A percentile compares a stretch with the other conserved stretches of the same genome.
Evolutionary conservation across 2,888 invertebrate species (phyloP).

Genomic region (Sarcophaga variegata): DNA sequence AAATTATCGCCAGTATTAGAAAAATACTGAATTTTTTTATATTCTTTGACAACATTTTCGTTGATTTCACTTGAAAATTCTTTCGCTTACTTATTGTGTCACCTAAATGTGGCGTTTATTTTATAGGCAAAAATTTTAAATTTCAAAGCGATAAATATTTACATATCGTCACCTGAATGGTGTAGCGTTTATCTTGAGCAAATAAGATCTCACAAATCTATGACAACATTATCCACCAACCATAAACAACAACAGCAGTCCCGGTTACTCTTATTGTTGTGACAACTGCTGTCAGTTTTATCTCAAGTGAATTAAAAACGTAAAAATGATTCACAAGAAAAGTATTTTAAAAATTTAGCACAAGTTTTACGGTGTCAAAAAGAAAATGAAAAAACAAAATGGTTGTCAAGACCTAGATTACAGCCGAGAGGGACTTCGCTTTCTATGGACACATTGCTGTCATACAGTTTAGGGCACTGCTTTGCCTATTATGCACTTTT

Average conservation of each 20-base stretch:
- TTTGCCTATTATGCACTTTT: too few relatives aligned
- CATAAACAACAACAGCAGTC: slow-evolving; percentile 21
- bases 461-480: too few relatives aligned
- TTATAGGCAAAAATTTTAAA: slow-evolving; percentile 49
- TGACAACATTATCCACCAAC: slow-evolving; percentile 45
- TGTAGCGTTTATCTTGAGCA: slow-evolving; percentile 55
- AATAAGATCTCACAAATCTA: slow-evolving; percentile 45
- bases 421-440: too few relatives aligned
- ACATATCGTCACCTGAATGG: slow-evolving; percentile 48
- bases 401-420: too few relatives aligned
- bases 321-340: too few relatives aligned
- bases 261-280: background rate
- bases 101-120: background rate
- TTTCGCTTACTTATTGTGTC: slow-evolving; percentile 33
- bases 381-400: too few relatives aligned
- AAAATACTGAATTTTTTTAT: slow-evolving; percentile 19
- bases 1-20: slow-evolving; percentile 39
- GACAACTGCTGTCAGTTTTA: slow-evolving; percentile 15
- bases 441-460: too few relatives aligned
- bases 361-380: too few relatives aligned
- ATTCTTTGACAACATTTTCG: slow-evolving; percentile 22
- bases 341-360: too few relatives aligned
- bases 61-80: slow-evolving; percentile 41
- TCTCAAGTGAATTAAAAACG: slow-evolving; percentile 7
- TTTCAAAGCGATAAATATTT: slow-evolving; percentile 17